These are phyloP conservation scores for Aricia agestis DNA, from an alignment of 1,140 invertebrate genomes.

Conservation along the genomic window DNA sequence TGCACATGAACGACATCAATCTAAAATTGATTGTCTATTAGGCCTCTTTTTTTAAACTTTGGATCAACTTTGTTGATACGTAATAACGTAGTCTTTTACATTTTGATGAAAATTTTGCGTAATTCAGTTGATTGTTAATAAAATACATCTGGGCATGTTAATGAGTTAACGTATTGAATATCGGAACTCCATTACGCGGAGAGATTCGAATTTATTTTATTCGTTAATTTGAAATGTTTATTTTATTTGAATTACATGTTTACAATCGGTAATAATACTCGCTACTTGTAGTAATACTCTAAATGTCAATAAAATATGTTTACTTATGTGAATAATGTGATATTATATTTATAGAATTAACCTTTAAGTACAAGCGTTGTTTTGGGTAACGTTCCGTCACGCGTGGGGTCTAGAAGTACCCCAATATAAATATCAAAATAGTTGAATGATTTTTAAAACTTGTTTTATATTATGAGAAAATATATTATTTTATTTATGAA, in stretches of 20 bases:
- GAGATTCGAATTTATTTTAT: constrained; percentile 28
- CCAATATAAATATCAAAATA: too few relatives aligned
- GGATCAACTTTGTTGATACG: neutral
- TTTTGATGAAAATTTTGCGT: constrained; percentile 4
- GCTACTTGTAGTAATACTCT: neutral
- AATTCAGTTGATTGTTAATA: constrained; percentile 16
- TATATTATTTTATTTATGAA: too few relatives aligned
- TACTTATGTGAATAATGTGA: too few relatives aligned
- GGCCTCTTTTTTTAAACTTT: too few relatives aligned
- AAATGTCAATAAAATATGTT: neutral
- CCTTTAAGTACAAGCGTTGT: too few relatives aligned
- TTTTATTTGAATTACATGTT: constrained; percentile 9
- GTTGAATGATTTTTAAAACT: too few relatives aligned
- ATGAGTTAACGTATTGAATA: constrained; percentile 31
- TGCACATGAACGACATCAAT: too few relatives aligned
- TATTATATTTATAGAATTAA: too few relatives aligned
- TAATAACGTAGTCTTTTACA: neutral
- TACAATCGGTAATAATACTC: neutral
- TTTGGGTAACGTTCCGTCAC: too few relatives aligned
- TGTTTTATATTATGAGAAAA: too few relatives aligned
- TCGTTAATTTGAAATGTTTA: constrained; percentile 19
- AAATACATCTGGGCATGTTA: constrained; percentile 22
- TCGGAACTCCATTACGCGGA: constrained; percentile 30
- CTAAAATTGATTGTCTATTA: too few relatives aligned
- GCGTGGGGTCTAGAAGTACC: too few relatives aligned